Base-by-base conservation (phyloP, 1,140 invertebrate genomes). In the Pseudomyrmex sp. region DNA sequence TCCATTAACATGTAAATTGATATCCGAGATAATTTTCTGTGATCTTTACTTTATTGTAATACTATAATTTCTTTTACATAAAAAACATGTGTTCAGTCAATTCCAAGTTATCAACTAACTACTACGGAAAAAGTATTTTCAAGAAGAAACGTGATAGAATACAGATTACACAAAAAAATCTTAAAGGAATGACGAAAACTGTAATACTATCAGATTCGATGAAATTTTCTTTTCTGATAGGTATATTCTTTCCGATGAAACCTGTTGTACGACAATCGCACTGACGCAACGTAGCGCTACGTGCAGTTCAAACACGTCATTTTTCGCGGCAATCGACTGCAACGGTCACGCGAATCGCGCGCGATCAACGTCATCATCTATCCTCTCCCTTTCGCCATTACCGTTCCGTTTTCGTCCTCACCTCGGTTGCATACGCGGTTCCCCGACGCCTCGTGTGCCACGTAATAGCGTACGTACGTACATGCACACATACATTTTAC, bases 381-480 rank as follows among this genome's bases (percentile, higher is more conserved):
- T 85, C 85, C 89, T 89, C 82, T 90, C 89, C 85, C 89, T 88
- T 87, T 88, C 89, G 83, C 72, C 82, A 65, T 86, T 56, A 9
- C 84, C 18, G 72, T 87, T 72, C 75, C 86, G 83, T 86, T 88
- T 82, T 85, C 87, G 87, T 86, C 86, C 82, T 69, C 75, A 62
- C 61, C 77, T 68, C 26, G 62, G 18, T 18, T 62, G 23, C 68
- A n/a, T n/a, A 12, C 74, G 56, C 85, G 63, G 48, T n/a, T 44
- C 54, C 59, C 69, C 72, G 63, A 77, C 85, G 84, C 20, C 79
- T 87, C 70, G 70, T 59, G 65, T 56, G 61, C 54, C 65, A 52
- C 58, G 69, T 75, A 82, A 65, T 68, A 65, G 59, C 35, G 35
- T 35, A 35, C 35, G 35, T 35, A 74, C 9, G 13, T 26, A 44